Percentiles rank a stretch among this genome's conserved stretches.
Conservation (phyloP, 1,140 invertebrate genomes). For the Diabrotica undecimpunctata region DNA sequence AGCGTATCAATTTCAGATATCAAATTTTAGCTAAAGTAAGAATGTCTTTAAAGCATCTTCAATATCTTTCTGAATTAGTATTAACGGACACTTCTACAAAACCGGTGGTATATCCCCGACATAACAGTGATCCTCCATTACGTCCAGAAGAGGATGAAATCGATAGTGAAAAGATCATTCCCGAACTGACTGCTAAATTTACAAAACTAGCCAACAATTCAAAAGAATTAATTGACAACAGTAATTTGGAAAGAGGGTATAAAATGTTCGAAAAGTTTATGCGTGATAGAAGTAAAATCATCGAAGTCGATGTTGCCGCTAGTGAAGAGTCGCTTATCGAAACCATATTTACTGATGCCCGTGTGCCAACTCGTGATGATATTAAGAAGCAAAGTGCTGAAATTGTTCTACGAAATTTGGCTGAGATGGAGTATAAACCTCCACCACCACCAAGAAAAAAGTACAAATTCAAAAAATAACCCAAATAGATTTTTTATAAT, state of each 20-base stretch:
- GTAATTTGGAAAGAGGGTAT: slow-evolving; percentile 27
- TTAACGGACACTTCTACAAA: not conserved
- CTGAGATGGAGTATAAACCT: slow-evolving; percentile 16
- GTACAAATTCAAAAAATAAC: slow-evolving; percentile 12
- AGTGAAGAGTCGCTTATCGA: slow-evolving; percentile 40
- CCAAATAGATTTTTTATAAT: no score
- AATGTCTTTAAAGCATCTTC: slow-evolving; percentile 37
- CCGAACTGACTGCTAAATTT: slow-evolving; percentile 26
- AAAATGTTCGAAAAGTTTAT: slow-evolving; percentile 34
- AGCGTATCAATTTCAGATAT: slow-evolving; percentile 28
- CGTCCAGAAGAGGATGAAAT: slow-evolving; percentile 34
- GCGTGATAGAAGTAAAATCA: slow-evolving; percentile 20
- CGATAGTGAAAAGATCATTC: slow-evolving; percentile 30
- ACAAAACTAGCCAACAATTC: slow-evolving; percentile 23
- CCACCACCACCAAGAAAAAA: slow-evolving; percentile 8
- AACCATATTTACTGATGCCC: slow-evolving; percentile 34
- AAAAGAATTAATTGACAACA: slow-evolving; percentile 17
- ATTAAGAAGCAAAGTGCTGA: slow-evolving; percentile 43
- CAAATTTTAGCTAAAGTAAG: slow-evolving; percentile 35
- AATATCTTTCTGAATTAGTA: slow-evolving; percentile 30
- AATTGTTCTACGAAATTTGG: slow-evolving; percentile 32
- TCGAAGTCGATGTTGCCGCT: slow-evolving; percentile 18
- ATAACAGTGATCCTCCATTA: slow-evolving; percentile 1
- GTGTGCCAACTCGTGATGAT: slow-evolving; percentile 36
- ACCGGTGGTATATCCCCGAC: not conserved